Base-by-base conservation (phyloP, 2,113 vertebrate genomes). In the Lutjanus erythropterus region DNA sequence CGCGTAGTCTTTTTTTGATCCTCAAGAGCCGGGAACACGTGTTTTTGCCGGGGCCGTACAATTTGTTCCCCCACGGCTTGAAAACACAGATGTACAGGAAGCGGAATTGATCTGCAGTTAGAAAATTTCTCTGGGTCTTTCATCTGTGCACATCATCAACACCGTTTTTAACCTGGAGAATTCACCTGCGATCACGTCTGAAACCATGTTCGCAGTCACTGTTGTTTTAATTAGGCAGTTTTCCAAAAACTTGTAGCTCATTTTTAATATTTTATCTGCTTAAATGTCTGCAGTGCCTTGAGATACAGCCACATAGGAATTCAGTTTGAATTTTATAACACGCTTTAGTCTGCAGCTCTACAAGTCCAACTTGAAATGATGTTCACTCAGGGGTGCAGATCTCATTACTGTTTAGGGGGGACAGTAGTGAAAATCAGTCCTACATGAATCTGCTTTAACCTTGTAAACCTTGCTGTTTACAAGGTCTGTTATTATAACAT, bases 1-100 rank as follows among this genome's bases (percentile, higher is more conserved):
- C 25, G 16, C 65, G 16, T 78, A 68, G 50, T 66, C 83, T 61
- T 75, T 46, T 76, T 85, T 71, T 81, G 49, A 87, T 87, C 75
- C 86, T 86, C 75, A 1, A 64, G 81, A 84, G 81, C 53, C 29
- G 14, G 52, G 76, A 90, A 90, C 84, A 87, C 58, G 58, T 83
- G 81, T 89, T 89, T 82, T 85, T 80, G 47, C 83, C 6, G 9
- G 50, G 75, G 81, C 76, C 56, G 33, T 67, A 80, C 58, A 71
- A 82, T 85, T 85, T 80, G 75, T 83, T 88, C 67, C 91, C 76
- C 81, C 60, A 71, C 56, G 62, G 82, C 87, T 74, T 33, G 3
- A 71, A 76, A 79, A 81, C 76, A 69, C 62, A 68, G 80, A 73
- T 1, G 47, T 39, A 61, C 81, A 64, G 66, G 84, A 78, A 71